These are phyloP conservation scores for Eupelmus urozonus DNA, from an alignment of 2,888 invertebrate species.

Conservation along the genomic window DNA sequence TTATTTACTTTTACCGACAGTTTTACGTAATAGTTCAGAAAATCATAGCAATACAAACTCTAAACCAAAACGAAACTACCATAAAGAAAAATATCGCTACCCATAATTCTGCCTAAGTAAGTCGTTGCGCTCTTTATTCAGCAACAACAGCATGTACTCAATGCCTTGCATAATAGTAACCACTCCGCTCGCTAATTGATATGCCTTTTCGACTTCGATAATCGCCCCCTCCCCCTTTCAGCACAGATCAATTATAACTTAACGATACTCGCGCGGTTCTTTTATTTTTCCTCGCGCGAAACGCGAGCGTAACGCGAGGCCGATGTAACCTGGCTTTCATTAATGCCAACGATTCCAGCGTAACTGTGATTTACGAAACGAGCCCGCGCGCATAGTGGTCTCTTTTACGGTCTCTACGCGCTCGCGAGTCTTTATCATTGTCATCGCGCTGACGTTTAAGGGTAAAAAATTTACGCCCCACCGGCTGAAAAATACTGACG, in stretches of 20 bases:
- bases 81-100: neutral
- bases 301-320: constrained; percentile 22
- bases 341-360: constrained; percentile 57
- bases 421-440: constrained; percentile 59
- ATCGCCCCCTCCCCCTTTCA: constrained; percentile 39
- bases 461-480: constrained; percentile 58
- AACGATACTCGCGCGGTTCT: constrained; percentile 42
- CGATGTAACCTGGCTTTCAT: constrained; percentile 57
- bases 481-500: constrained; percentile 53
- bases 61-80: no score
- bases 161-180: constrained; percentile 33
- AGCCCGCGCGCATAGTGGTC: constrained; percentile 39
- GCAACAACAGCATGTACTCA: constrained; percentile 24
- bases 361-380: constrained; percentile 60
- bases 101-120: neutral
- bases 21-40: no score
- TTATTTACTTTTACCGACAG: no score
- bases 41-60: no score
- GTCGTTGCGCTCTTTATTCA: constrained; percentile 1
- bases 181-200: constrained; percentile 46
- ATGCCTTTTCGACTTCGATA: constrained; percentile 43
- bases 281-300: constrained; percentile 31
- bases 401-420: constrained; percentile 54
- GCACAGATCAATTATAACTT: constrained; percentile 51
- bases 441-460: constrained; percentile 59